Conservation (phyloP, 37 sponge, comb jelly and placozoan species). For the Chondrilla cf. caribensis region DNA sequence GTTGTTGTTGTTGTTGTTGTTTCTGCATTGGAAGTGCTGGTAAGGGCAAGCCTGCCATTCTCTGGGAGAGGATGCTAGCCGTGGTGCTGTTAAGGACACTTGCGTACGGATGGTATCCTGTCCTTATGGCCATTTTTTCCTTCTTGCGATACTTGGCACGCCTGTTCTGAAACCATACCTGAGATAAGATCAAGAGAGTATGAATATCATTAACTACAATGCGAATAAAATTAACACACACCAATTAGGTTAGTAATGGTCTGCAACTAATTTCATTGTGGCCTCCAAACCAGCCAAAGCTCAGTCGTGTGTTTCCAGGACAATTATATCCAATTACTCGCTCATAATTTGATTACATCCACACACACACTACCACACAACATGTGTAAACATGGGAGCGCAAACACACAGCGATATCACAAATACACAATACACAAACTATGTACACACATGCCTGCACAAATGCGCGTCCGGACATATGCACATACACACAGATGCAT, state of each 20-base stretch:
- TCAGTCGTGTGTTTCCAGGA: neutral
- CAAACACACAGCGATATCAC: no score
- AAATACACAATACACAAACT: no score
- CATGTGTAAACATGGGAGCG: no score
- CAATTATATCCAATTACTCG: slow-evolving; percentile 13
- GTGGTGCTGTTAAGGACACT: neutral
- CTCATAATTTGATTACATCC: slow-evolving; percentile 6
- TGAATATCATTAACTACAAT: slow-evolving; percentile 5
- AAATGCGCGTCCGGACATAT: no score
- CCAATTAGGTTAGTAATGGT: no score
- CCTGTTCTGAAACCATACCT: slow-evolving; percentile 95
- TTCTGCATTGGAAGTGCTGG: neutral
- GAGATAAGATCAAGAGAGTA: neutral
- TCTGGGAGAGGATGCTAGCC: neutral
- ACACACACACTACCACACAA: no score
- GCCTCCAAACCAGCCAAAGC: neutral
- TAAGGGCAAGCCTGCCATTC: neutral
- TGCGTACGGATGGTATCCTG: neutral
- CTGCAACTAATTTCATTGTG: slow-evolving; percentile 5
- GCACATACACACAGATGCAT: no score
- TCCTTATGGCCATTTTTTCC: slow-evolving; percentile 45
- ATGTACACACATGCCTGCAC: no score
- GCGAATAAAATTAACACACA: neutral
- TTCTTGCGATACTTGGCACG: slow-evolving; percentile 90
- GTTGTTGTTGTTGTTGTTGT: neutral